Percentiles rank a stretch among this genome's conserved stretches.
These are phyloP conservation scores for Corella eumyota DNA, from an alignment of 23 tunicate genomes.

Conservation along the genomic window DNA sequence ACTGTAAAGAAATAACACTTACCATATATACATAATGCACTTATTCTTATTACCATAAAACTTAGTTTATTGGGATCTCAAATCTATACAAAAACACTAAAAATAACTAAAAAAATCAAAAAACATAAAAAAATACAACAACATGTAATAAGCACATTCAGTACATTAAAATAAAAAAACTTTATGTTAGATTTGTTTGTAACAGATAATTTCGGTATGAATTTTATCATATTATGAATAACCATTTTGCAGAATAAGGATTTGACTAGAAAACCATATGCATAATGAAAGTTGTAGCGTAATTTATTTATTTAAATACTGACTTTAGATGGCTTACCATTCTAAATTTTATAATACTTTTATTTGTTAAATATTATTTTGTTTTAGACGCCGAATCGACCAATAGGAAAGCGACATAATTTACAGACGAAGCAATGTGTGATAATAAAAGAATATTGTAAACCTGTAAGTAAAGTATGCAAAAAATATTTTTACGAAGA, in stretches of 20 bases:
- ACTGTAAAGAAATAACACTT: too few relatives aligned
- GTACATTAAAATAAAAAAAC: too few relatives aligned
- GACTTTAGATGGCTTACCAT: background rate
- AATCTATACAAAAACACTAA: too few relatives aligned
- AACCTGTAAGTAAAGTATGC: conserved; percentile 23
- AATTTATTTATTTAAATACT: background rate
- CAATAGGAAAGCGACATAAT: conserved; percentile 36
- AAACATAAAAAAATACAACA: too few relatives aligned
- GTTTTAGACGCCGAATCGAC: conserved; percentile 5
- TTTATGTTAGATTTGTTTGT: too few relatives aligned
- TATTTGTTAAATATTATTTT: background rate
- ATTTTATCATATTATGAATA: too few relatives aligned
- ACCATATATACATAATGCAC: too few relatives aligned
- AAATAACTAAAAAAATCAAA: too few relatives aligned
- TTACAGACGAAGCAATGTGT: conserved; percentile 67
- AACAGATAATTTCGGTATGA: too few relatives aligned
- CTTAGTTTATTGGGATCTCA: too few relatives aligned
- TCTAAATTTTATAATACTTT: background rate
- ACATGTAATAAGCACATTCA: too few relatives aligned
- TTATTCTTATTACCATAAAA: too few relatives aligned
- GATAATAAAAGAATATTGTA: conserved; percentile 83
- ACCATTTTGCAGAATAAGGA: background rate
- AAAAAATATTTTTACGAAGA: background rate
- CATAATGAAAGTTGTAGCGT: background rate
- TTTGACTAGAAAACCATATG: background rate